phyloP scores from a whole-genome alignment of 2,888 invertebrate species.

The Sacculina carcini region DNA sequence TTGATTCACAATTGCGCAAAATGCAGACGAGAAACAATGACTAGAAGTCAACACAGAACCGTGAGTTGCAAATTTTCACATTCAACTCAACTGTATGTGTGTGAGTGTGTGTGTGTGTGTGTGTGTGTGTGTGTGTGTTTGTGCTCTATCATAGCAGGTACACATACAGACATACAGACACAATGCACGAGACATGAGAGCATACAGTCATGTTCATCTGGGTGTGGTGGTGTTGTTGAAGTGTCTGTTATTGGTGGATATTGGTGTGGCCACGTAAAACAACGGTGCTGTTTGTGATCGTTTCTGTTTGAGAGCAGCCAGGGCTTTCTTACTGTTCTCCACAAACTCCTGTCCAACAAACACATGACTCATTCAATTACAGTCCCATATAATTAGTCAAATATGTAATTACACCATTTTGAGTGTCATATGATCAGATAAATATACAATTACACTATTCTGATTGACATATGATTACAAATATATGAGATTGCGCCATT shows the following conservation, averaged over 20 bases:
- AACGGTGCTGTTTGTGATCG: neutral
- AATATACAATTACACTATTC: too few relatives aligned
- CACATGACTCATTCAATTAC: too few relatives aligned
- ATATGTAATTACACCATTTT: too few relatives aligned
- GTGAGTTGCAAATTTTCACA: too few relatives aligned
- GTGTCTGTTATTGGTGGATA: slow-evolving; percentile 2
- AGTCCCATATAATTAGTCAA: too few relatives aligned
- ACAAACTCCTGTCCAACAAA: slow-evolving; percentile 26
- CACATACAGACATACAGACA: slow-evolving; percentile 1
- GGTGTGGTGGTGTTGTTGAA: neutral
- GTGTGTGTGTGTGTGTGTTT: neutral
- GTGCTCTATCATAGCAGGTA: neutral
- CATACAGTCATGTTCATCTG: neutral
- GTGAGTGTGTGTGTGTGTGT: neutral
- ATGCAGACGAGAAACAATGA: too few relatives aligned
- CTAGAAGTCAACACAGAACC: too few relatives aligned
- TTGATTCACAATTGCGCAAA: neutral
- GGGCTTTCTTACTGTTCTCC: slow-evolving; percentile 29
- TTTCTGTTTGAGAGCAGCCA: slow-evolving; percentile 16
- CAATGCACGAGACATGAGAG: neutral
- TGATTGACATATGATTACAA: too few relatives aligned
- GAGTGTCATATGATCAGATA: too few relatives aligned
- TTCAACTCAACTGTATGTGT: neutral
- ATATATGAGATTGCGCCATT: neutral
- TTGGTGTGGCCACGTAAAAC: slow-evolving; percentile 1